Evolutionary conservation across 2,797 vertebrate genomes (phyloP).

Genomic region (Danionella dracula): DNA sequence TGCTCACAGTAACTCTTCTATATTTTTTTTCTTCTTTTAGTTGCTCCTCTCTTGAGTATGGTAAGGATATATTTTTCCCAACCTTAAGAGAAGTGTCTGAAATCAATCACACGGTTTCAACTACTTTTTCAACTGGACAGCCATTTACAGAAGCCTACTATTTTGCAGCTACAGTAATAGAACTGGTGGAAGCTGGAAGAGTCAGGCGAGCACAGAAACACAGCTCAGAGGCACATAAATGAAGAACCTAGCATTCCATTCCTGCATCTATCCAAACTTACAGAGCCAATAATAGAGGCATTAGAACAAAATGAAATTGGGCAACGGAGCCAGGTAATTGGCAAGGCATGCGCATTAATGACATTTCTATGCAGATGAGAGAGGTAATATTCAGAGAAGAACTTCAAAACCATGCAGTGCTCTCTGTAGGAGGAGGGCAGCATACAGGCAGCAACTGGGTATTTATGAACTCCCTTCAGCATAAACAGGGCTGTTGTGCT

Average conservation of each 20-base stretch:
- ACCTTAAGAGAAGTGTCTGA: neutral
- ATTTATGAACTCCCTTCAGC: conserved; percentile 34
- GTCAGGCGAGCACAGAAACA: neutral
- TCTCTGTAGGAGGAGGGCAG: conserved; percentile 18
- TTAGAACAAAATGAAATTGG: conserved; percentile 27
- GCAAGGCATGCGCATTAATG: conserved; percentile 40
- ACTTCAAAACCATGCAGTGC: conserved; percentile 16
- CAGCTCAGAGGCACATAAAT: conserved; percentile 13
- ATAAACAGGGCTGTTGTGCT: conserved; percentile 25
- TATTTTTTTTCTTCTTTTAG: neutral
- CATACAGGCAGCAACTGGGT: conserved; percentile 18
- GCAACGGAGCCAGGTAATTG: conserved; percentile 39
- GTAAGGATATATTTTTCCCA: neutral
- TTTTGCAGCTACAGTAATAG: neutral
- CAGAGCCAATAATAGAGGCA: conserved; percentile 5
- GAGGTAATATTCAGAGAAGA: conserved; percentile 5
- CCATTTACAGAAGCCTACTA: conserved; percentile 6
- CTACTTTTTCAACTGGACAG: neutral
- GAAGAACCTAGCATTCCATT: neutral
- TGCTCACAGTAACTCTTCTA: neutral
- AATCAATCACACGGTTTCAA: conserved; percentile 1
- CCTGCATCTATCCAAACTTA: conserved; percentile 2
- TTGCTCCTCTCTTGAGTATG: neutral
- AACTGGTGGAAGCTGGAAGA: neutral
- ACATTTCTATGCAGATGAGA: conserved; percentile 45